Evolutionary conservation across 2,797 vertebrate genomes (phyloP).

Genomic region (Coluber constrictor): DNA sequence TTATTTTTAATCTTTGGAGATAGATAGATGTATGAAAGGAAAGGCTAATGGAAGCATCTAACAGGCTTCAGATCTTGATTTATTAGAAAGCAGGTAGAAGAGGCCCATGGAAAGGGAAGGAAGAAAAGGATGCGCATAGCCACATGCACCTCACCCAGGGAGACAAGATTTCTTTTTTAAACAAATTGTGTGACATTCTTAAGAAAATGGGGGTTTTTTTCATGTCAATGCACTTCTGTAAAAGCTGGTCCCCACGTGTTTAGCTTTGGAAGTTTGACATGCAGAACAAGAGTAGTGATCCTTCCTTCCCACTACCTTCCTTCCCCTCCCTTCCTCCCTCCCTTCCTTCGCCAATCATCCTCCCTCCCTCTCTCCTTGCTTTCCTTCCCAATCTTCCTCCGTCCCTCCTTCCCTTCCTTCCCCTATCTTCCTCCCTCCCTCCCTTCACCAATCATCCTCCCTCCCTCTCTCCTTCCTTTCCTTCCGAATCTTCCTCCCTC

Average conservation of each 20-base stretch:
- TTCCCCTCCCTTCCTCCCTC: slow-evolving; percentile 6
- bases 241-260: slow-evolving; percentile 29
- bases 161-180: background rate
- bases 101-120: slow-evolving; percentile 36
- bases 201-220: slow-evolving; percentile 9
- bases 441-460: too few relatives aligned
- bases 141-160: background rate
- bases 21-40: slow-evolving; percentile 17
- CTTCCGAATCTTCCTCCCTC: background rate
- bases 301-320: background rate
- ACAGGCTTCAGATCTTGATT: slow-evolving; percentile 22
- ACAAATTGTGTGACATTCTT: slow-evolving; percentile 1
- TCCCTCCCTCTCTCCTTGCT: too few relatives aligned
- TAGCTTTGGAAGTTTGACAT: slow-evolving; percentile 32
- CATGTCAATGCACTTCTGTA: slow-evolving; percentile 36
- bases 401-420: fast-evolving
- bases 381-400: background rate
- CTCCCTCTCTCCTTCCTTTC: background rate
- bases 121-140: slow-evolving; percentile 20
- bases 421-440: too few relatives aligned
- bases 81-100: slow-evolving; percentile 34
- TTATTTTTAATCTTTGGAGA: background rate
- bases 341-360: too few relatives aligned
- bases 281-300: background rate
- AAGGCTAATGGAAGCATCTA: background rate